These are phyloP conservation scores for Pterophyllum scalare DNA, from an alignment of 2,113 vertebrate genomes.

Conservation along the genomic window DNA sequence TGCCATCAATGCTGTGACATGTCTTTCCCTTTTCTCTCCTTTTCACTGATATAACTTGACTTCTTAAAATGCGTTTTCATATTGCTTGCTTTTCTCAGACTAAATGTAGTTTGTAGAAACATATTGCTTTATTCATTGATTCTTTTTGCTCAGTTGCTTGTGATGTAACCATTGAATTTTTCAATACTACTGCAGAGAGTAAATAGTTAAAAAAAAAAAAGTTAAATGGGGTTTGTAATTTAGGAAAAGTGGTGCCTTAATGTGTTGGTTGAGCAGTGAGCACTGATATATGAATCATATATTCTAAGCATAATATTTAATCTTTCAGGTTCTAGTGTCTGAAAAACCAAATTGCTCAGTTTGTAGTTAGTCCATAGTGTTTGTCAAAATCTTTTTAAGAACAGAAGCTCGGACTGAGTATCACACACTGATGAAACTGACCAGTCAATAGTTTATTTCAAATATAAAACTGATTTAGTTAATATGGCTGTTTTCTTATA, in stretches of 20 bases:
- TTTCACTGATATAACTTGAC: too few relatives aligned
- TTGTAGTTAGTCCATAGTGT: too few relatives aligned
- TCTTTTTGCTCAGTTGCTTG: not conserved
- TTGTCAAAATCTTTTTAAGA: too few relatives aligned
- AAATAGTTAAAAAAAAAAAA: not conserved
- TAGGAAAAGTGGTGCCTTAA: not conserved
- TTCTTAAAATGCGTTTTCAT: too few relatives aligned
- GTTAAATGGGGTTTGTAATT: not conserved
- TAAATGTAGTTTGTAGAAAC: not conserved
- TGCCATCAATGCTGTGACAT: too few relatives aligned
- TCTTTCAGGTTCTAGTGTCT: not conserved
- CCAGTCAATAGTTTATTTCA: not conserved
- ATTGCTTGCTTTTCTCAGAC: not conserved
- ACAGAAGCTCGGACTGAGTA: too few relatives aligned
- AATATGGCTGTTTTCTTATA: not conserved
- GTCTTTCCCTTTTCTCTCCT: too few relatives aligned
- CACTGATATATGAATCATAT: not conserved
- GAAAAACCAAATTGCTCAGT: too few relatives aligned
- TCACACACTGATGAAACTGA: not conserved
- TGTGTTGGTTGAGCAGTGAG: not conserved
- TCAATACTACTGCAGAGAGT: not conserved
- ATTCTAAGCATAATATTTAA: not conserved
- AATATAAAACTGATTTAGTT: not conserved
- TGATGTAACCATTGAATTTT: not conserved
- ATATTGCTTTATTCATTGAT: not conserved